Base-by-base conservation (phyloP, 2,113 vertebrate genomes). In the Phasianus colchicus region DNA sequence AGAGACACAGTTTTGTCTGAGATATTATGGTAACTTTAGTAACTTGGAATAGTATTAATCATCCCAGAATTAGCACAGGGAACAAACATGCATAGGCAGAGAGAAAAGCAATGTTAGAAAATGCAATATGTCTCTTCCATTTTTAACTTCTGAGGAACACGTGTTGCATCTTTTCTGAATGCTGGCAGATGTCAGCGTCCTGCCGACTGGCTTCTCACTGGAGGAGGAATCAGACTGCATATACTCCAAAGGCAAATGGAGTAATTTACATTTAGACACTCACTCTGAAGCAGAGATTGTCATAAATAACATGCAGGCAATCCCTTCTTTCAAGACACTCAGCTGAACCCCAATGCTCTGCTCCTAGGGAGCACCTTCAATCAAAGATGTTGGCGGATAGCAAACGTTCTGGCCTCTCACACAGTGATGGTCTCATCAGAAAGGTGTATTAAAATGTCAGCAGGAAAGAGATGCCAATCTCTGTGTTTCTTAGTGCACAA, bases 391-490 rank as follows among this genome's bases (percentile, higher is more conserved):
- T 4, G 13, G 86, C 92, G 30, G 1, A 95, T 89, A 92, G 89
- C 80, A 89, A 92, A 94, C 90, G 92, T 90, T 82, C 75, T 0
- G 48, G 89, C 92, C 87, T 92, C 94, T 95, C 94, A 71, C 91
- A 87, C 75, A 71, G 92, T 4, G 5, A 74, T 81, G 80, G 86
- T 88, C 93, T 90, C 96, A 92, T 95, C 96, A 95, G 88, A 95
- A 94, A 94, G 83, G 90, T 92, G 80, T 81, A 96, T 93, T 96
- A 93, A 96, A 96, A 96, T 96, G 92, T 90, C 95, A 96, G 95
- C 90, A 70, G 90, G 95, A 67, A 93, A 55, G 95, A 93, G 93
- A 91, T 93, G 95, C 88, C 96, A 96, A 95, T 94, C 92, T 94
- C 92, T 67, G 79, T 14, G 10, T 86, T 67, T 86, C 88, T 86